Percentiles rank a stretch among this genome's conserved stretches.
Evolutionary conservation across 1,140 invertebrate species (phyloP).

Genomic region (Pantala flavescens): DNA sequence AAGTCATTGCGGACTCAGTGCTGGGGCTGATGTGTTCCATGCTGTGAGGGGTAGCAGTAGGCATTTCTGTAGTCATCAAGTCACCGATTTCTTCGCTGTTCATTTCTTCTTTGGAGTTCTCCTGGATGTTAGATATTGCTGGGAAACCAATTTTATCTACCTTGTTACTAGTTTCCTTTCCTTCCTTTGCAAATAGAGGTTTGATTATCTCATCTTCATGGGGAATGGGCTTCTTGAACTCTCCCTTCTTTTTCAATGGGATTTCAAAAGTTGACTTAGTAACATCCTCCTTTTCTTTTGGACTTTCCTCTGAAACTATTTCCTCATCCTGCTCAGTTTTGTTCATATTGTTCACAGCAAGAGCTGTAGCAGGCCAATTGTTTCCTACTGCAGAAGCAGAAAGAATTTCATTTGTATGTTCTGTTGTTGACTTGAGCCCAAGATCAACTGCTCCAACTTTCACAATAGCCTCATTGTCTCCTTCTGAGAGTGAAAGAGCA

Average conservation of each 20-base stretch:
- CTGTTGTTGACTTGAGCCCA: neutral
- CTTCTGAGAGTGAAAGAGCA: neutral
- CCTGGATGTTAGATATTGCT: neutral
- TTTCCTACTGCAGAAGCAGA: neutral
- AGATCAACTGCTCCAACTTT: neutral
- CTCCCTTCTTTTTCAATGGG: neutral
- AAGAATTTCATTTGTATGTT: constrained; percentile 13
- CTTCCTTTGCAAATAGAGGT: constrained; percentile 20
- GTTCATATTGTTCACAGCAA: neutral
- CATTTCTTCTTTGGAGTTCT: neutral
- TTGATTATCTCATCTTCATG: constrained; percentile 2
- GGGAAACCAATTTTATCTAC: neutral
- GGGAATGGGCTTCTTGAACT: constrained; percentile 4
- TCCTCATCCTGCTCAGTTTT: neutral
- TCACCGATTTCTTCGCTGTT: neutral
- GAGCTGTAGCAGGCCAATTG: neutral
- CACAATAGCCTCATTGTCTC: neutral
- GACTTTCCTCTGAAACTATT: neutral
- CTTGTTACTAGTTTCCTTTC: neutral
- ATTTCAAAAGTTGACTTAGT: neutral
- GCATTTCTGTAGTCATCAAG: neutral
- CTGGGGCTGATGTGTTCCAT: neutral
- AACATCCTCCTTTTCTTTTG: neutral
- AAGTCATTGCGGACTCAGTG: neutral
- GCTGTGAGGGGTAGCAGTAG: neutral